phyloP scores from a whole-genome alignment of 2,797 vertebrate species.

The Zenarchopterus dispar region DNA sequence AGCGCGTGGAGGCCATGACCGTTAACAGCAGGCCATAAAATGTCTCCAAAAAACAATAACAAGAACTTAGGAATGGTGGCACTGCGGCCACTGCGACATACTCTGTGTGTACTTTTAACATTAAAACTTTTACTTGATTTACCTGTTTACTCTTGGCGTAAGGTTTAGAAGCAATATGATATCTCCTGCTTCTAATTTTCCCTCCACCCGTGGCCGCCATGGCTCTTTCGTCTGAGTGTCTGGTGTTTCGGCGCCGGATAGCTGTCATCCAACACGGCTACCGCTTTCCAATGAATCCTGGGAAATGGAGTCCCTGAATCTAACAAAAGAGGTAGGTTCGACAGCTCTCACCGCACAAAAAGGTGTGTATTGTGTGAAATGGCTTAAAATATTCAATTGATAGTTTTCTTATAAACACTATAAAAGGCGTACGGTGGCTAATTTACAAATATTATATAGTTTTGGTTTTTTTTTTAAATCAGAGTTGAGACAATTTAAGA shows the following conservation, averaged over 20 bases:
- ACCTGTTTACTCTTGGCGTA: conserved; percentile 88
- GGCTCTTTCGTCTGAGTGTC: conserved; percentile 79
- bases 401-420: not conserved
- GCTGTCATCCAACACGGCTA: conserved; percentile 76
- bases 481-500: not conserved
- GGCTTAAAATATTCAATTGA: not conserved
- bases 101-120: not conserved
- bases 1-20: conserved; percentile 83
- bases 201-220: conserved; percentile 90
- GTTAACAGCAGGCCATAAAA: conserved; percentile 80
- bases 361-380: not conserved
- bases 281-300: conserved; percentile 47
- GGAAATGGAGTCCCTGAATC: conserved; percentile 72
- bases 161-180: conserved; percentile 85
- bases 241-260: conserved; percentile 82
- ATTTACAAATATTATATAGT: not conserved
- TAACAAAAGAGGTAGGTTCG: conserved; percentile 48
- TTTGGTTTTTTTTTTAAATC: too few relatives aligned
- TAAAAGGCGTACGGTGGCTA: not conserved
- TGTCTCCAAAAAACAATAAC: conserved; percentile 81
- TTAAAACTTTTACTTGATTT: conserved; percentile 38
- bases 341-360: too few relatives aligned
- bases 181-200: conserved; percentile 89
- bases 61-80: conserved; percentile 34
- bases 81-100: not conserved